Evolutionary conservation across 1,140 invertebrate genomes (phyloP), one percentile per base, ranked within the genome.

Genomic region (Ectropis grisescens): DNA sequence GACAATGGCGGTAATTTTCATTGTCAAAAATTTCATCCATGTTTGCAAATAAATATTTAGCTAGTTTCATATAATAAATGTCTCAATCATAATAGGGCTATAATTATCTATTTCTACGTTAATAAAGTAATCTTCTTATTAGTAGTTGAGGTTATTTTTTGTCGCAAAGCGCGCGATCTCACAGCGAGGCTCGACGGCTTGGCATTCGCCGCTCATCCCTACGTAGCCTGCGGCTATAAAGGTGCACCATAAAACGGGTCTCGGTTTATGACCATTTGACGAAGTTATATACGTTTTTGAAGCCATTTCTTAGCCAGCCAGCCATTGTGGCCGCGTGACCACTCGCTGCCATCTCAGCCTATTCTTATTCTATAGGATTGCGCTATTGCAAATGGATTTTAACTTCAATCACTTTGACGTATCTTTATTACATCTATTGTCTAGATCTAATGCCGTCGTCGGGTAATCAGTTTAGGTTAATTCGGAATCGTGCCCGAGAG

Each of bases 201-300:
- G 61, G 68, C 57, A 66, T 67, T 54, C 66, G 55, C 56, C 49
- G 55, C 54, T 52, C 59, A 70, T 70, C 67, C 60, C 58, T 68
- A 64, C 59, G 65, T 50, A 64, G 58, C 69, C 50, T 47, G 58
- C 60, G 62, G 69, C 66, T 68, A 65, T 76, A 78, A 72, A 78
- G 62, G 72, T 71, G 65, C 55, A 59, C 65, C 62, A 68, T 78
- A 74, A 74, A 78, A 74, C 72, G 69, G 60, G 61, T 67, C 67
- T 59, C 55, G 60, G 64, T 78, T 76, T 78, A 74, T 66, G 65
- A 72, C 69, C 72, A 66, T 78, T 78, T 78, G 69, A 72, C 72
- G 58, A 66, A 76, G 71, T 69, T 74, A 65, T 72, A 71, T 70
- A 66, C 59, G 54, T 75, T 74, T 74, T 78, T 61, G 58, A 71